Evolutionary conservation across 2,113 vertebrate species (phyloP).

Genomic region (Origma solitaria): DNA sequence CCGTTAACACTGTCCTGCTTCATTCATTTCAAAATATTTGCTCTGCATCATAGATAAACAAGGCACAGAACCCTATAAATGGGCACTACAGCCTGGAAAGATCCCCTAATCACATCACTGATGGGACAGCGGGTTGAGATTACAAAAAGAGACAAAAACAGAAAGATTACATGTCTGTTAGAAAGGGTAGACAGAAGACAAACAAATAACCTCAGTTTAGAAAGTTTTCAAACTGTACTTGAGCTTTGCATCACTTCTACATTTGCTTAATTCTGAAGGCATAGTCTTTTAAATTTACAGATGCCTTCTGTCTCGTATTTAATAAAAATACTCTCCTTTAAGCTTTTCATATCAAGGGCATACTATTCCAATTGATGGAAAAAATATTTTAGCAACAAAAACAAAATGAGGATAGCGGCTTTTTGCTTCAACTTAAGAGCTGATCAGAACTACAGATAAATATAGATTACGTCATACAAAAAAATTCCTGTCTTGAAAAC

Average conservation of each 20-base stretch:
- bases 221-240: background rate
- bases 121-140: background rate
- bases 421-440: background rate
- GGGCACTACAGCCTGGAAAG: background rate
- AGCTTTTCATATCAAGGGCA: background rate
- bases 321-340: background rate
- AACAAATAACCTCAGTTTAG: background rate
- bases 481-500: background rate
- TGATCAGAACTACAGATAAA: background rate
- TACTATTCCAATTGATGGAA: background rate
- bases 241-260: background rate
- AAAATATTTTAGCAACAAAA: background rate
- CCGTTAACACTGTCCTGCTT: background rate
- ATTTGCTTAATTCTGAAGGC: background rate
- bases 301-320: background rate
- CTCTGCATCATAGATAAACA: background rate
- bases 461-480: background rate
- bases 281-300: background rate
- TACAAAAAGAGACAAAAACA: background rate
- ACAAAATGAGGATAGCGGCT: background rate
- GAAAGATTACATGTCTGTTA: background rate
- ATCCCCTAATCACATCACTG: background rate
- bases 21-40: background rate
- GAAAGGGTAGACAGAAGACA: background rate
- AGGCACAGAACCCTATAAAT: background rate